Evolutionary conservation across 2,113 vertebrate species (phyloP), one percentile per base, ranked within the genome.

Genomic region (Eudyptes chrysolophus): DNA sequence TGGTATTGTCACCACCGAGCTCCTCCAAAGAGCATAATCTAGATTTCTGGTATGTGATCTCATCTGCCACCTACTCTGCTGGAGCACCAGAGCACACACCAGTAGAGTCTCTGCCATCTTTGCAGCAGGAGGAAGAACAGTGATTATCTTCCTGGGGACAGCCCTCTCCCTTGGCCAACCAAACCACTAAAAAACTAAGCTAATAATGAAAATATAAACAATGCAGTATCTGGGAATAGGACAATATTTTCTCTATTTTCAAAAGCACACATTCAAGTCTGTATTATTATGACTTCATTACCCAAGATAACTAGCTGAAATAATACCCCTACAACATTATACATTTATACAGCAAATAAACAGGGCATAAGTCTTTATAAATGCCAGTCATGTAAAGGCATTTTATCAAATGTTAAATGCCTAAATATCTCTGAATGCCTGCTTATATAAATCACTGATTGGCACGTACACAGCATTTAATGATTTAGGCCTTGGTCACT

Each of bases 1-100:
- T 14, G 24, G 3, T 66, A 14, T 7, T 71, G 52, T 60, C 25
- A 55, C 19, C 18, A 72, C 2, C 0, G 1, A 38, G 8, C 5
- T 55, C 27, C 62, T 60, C 40, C 20, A 48, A 69, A 61, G 4
- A 61, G 2, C 11, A 52, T 51, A 44, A 76, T 68, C 18, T 36
- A 54, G 10, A 55, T 77, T 74, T 84, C 38, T 78, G 32, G 6
- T 54, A 9, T 22, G 16, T 25, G 30, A 79, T 2, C 11, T 79
- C 36, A 65, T 36, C 15, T 89, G 36, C 44, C 10, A 11, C 19
- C 30, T 40, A 13, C 27, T 74, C 38, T 52, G 22, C 44, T 42
- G 19, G 5, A 10, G 11, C 22, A 71, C 17, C 29, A 38, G 22
- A 42, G 9, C 6, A 16, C 12, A 36, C 7, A 71, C 4, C 32